phyloP scores from a whole-genome alignment of 2,797 vertebrate species.

The Trematomus bernacchii region DNA sequence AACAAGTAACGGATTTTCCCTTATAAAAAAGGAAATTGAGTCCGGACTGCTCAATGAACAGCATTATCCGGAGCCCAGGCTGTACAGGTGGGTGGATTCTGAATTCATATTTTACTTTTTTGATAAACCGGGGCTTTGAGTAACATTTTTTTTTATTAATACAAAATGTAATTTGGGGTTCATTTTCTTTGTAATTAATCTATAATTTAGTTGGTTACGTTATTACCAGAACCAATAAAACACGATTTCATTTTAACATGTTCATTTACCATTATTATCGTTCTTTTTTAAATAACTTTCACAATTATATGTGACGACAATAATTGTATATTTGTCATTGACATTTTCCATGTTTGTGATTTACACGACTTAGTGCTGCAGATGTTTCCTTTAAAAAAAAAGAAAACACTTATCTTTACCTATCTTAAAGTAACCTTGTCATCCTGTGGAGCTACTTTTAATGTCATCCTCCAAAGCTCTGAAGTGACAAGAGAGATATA shows the following conservation, averaged over 20 bases:
- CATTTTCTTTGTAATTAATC: background rate
- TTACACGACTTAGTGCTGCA: background rate
- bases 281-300: background rate
- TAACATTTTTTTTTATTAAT: background rate
- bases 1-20: slow-evolving; percentile 75
- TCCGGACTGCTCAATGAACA: slow-evolving; percentile 57
- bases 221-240: background rate
- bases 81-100: slow-evolving; percentile 66
- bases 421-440: background rate
- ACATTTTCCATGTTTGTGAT: background rate
- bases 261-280: background rate
- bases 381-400: no score
- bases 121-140: background rate
- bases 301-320: background rate
- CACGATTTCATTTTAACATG: background rate
- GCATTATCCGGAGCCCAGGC: slow-evolving; percentile 37
- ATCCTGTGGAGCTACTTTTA: slow-evolving; percentile 18
- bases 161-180: background rate
- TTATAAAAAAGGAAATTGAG: slow-evolving; percentile 79
- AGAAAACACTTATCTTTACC: no score
- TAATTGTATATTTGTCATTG: no score
- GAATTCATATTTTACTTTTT: background rate
- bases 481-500: slow-evolving; percentile 28
- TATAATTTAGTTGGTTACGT: background rate
- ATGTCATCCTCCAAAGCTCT: slow-evolving; percentile 5